Percentiles rank a stretch among this genome's conserved stretches.
phyloP scores from a whole-genome alignment of 2,797 vertebrate genomes.

The Parambassis ranga region DNA sequence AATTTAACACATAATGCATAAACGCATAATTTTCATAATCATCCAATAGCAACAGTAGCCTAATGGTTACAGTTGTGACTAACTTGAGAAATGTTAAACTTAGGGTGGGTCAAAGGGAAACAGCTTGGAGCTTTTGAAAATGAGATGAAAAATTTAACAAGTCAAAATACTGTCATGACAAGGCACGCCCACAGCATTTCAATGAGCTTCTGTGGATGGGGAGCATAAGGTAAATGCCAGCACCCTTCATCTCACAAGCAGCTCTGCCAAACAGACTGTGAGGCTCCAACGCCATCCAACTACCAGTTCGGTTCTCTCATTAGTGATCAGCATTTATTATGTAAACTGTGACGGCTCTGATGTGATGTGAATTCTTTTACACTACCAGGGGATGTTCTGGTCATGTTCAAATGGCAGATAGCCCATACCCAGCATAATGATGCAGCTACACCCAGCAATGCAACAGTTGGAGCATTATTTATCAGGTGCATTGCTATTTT shows the following conservation, averaged over 20 bases:
- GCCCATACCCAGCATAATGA: not conserved
- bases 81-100: not conserved
- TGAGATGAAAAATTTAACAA: conserved; percentile 71
- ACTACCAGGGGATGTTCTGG: conserved; percentile 9
- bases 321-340: conserved; percentile 44
- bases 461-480: not conserved
- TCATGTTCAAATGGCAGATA: conserved; percentile 23
- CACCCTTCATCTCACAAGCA: conserved; percentile 45
- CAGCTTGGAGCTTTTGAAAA: conserved; percentile 59
- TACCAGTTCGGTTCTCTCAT: conserved; percentile 35
- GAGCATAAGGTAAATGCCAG: conserved; percentile 65
- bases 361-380: conserved; percentile 33
- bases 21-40: too few relatives aligned
- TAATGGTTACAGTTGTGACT: not conserved
- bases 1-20: too few relatives aligned
- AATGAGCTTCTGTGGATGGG: conserved; percentile 61
- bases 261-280: conserved; percentile 48
- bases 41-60: too few relatives aligned
- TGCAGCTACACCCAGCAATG: not conserved
- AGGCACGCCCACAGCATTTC: conserved; percentile 68
- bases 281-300: conserved; percentile 41
- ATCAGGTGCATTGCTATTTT: not conserved
- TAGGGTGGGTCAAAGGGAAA: conserved; percentile 8
- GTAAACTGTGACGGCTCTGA: conserved; percentile 40
- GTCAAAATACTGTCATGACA: conserved; percentile 47